Base-by-base conservation (phyloP, 2,888 invertebrate species). In the Melinopterus prodromus region DNA sequence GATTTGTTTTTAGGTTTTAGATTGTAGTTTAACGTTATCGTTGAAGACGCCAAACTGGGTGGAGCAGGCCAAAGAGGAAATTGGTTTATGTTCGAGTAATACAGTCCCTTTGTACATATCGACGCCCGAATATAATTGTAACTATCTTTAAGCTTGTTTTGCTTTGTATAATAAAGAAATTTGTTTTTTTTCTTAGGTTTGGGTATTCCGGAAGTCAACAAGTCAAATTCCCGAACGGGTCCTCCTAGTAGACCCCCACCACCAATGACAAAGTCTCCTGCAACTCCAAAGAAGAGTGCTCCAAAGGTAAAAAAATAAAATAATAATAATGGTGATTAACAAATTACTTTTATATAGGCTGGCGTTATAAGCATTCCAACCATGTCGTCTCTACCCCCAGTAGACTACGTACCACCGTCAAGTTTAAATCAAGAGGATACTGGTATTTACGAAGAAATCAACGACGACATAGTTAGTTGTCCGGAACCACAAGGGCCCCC, bases 41-140 rank as follows among this genome's bases (percentile, higher is more conserved):
- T 90, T 98, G 36, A 97, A 96, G 88, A 96, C 97, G 0, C 94
- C 94, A 0, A 92, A 97, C 84, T 99, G 98, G 98, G 92, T 94
- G 75, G 92, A 93, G 36, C 93, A 95, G 84, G 94, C 97, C 6
- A 93, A 95, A 85, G 93, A 94, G 78, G 98, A 98, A 90, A 93
- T 98, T 84, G 93, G 92, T 80, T 90, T 98, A 75, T 97, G 97
- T 88, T 93, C 95, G 35, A 95, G 95, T 84, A 97, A 97, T 86
- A 96, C 97, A 7, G 92, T 96, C 79, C 94, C 97, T 0, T 90
- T 98, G 71, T 94, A 88, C 81, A 84, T 84, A 15, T 84, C 88
- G 4, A 86, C 87, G 74, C 87, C 87, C 4, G 89, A 89, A 79
- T 89, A 90, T 83, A 90, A 90, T 83, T 89, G 90, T 88, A 85